Conservation (phyloP, 2,113 vertebrate genomes). For the Cisticola juncidis region DNA sequence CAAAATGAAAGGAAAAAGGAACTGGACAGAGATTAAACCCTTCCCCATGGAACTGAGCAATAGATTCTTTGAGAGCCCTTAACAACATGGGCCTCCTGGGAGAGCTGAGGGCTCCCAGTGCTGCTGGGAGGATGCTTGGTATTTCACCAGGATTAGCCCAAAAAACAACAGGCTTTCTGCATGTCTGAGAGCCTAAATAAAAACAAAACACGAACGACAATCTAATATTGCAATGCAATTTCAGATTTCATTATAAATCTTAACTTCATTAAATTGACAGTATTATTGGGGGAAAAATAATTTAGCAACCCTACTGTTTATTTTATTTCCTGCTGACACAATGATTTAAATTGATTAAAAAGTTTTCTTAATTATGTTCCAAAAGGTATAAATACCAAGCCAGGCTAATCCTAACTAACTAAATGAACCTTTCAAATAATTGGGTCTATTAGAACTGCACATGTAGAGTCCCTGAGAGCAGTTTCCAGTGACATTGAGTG, state of each 20-base stretch:
- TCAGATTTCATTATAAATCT: not conserved
- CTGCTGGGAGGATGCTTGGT: not conserved
- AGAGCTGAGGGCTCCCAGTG: not conserved
- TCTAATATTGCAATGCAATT: not conserved
- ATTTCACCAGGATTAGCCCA: not conserved
- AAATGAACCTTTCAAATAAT: not conserved
- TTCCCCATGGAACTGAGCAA: not conserved
- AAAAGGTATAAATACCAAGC: conserved; percentile 21
- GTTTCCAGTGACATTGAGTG: not conserved
- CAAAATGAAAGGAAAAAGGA: conserved; percentile 41
- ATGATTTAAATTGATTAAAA: conserved; percentile 37
- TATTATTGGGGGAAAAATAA: not conserved
- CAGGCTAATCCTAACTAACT: not conserved
- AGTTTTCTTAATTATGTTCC: conserved; percentile 22
- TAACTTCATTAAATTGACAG: conserved; percentile 49
- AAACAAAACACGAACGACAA: not conserved
- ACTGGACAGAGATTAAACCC: conserved; percentile 19
- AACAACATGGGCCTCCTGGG: not conserved
- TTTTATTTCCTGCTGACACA: conserved; percentile 51
- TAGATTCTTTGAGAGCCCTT: not conserved
- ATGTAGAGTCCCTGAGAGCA: not conserved
- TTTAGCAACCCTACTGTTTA: conserved; percentile 12
- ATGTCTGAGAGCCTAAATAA: not conserved
- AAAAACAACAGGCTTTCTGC: not conserved
- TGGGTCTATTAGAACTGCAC: not conserved